These are phyloP conservation scores for Xestia rhomboidea DNA, from an alignment of 2,888 invertebrate species.

Conservation along the genomic window DNA sequence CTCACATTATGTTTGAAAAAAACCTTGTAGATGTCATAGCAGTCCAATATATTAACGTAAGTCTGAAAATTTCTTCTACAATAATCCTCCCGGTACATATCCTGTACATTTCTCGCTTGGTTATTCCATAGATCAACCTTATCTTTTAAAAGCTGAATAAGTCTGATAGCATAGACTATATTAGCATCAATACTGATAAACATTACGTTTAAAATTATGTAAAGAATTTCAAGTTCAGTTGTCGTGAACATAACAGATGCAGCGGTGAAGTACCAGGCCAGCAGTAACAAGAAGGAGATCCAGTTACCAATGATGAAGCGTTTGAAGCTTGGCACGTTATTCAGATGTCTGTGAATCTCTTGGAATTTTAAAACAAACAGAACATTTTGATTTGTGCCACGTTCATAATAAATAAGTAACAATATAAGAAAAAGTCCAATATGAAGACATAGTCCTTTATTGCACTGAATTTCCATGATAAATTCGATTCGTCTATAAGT, in stretches of 20 bases:
- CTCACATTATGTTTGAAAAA: not conserved
- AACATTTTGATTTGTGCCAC: not conserved
- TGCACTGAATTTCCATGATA: not conserved
- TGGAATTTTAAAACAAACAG: conserved; percentile 2
- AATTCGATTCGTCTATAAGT: not conserved
- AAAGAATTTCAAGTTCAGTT: not conserved
- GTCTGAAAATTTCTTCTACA: not conserved
- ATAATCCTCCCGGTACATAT: not conserved
- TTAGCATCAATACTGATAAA: not conserved
- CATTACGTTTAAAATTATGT: not conserved
- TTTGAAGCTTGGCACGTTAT: not conserved
- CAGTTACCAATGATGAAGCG: conserved; percentile 7
- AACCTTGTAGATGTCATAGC: not conserved
- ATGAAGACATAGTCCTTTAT: not conserved
- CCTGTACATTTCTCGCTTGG: not conserved
- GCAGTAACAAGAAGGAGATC: not conserved
- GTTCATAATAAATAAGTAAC: not conserved
- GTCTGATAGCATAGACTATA: not conserved
- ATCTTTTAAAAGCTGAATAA: conserved; percentile 6
- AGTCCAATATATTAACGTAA: conserved; percentile 7
- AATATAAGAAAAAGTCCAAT: not conserved
- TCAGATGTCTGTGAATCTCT: conserved; percentile 24
- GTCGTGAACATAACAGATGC: not conserved
- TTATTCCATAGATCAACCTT: conserved; percentile 14
- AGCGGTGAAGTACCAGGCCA: not conserved